Base-by-base conservation (phyloP, 2,888 invertebrate species). In the Phanerotoma sp. region DNA sequence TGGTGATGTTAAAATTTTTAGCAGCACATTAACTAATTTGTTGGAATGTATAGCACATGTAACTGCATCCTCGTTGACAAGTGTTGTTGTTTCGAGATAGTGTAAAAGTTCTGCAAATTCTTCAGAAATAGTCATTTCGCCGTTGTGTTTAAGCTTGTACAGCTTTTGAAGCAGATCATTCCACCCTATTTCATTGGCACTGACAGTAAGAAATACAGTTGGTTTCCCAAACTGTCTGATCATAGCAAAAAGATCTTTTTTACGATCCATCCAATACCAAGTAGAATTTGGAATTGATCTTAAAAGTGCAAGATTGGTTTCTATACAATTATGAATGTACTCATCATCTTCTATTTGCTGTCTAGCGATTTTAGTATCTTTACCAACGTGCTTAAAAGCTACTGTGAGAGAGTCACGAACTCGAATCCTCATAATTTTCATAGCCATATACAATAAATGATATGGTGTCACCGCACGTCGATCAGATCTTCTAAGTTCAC, bases 401-500 rank as follows among this genome's bases (percentile, higher is more conserved):
- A 47, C 28, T 50, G 51, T 20, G 15, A 40, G 15, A 44, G 38
- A 38, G 22, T 60, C 60, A 5, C 37, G 37, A 3, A 56, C 45
- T n/a, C 72, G 64, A 5, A 66, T 13, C 41, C 75, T 62, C 58
- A 78, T 45, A 9, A 72, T 72, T 57, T 78, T 77, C 74, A 73
- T 71, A 4, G 77, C 77, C 47, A 71, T 63, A 63, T 78, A 77
- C 45, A 79, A 69, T 13, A 57, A 20, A 37, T 60, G 48, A 3
- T 48, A 11, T n/a, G 54, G 77, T 4, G 61, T 77, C 49, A 66
- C 72, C 56, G 68, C 77, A 48, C 77, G 74, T 51, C 76, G 62
- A 62, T 77, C 77, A 42, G 61, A 18, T 3, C 76, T 66, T 62
- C 74, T 60, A 58, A 77, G 30, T 58, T 78, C 77, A 68, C 74